phyloP scores from a whole-genome alignment of 2,797 vertebrate species.

The Periparus ater region DNA sequence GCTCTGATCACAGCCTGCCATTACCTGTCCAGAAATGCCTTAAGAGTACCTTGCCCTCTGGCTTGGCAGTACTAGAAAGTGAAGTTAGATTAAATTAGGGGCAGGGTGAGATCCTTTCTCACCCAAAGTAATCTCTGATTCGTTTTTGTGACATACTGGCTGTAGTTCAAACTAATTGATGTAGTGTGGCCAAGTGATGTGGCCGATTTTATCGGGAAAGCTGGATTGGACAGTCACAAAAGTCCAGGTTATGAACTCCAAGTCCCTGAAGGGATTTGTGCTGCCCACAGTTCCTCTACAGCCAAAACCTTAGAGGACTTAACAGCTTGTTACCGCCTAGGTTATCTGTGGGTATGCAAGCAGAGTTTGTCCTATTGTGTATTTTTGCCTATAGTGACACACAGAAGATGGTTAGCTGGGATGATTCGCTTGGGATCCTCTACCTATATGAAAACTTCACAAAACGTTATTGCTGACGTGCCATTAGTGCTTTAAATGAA shows the following conservation, averaged over 20 bases:
- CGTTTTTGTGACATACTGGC: neutral
- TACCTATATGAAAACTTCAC: neutral
- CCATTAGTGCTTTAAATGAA: neutral
- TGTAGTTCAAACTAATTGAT: neutral
- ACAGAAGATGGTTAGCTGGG: neutral
- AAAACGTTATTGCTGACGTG: neutral
- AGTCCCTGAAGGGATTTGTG: neutral
- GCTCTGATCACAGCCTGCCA: neutral
- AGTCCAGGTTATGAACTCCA: neutral
- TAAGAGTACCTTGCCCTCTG: neutral
- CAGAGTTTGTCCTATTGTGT: neutral
- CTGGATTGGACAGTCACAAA: neutral
- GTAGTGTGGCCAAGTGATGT: neutral
- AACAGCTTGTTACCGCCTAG: neutral
- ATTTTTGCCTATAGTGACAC: neutral
- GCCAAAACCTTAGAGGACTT: neutral
- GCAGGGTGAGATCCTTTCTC: neutral
- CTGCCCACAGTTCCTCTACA: neutral
- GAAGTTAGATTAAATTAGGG: neutral
- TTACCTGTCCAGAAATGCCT: neutral
- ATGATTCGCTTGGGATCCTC: neutral
- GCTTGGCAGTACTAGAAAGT: neutral
- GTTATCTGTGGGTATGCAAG: neutral
- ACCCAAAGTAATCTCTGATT: neutral
- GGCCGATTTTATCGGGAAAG: neutral